These are phyloP conservation scores for Melanotaenia parkinsoni DNA, from an alignment of 2,797 vertebrate species.

Conservation along the genomic window DNA sequence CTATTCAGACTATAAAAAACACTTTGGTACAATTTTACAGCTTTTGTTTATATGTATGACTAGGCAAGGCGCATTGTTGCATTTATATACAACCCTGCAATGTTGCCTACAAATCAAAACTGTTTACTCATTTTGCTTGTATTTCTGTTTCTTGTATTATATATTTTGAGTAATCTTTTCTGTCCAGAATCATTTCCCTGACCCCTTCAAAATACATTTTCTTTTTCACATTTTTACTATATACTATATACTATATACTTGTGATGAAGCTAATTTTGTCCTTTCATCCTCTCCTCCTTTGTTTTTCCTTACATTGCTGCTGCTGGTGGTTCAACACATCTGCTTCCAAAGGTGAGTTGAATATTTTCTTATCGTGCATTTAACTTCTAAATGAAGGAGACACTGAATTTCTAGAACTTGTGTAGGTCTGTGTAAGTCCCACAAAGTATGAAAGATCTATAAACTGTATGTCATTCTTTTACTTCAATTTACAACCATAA, in stretches of 20 bases:
- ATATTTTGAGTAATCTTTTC: constrained; percentile 34
- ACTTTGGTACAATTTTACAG: constrained; percentile 51
- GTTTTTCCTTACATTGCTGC: constrained; percentile 11
- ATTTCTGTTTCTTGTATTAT: constrained; percentile 35
- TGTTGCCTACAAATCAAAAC: constrained; percentile 33
- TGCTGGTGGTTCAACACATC: constrained; percentile 48
- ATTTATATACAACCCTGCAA: constrained; percentile 42
- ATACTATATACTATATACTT: constrained; percentile 30
- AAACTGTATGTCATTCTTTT: constrained; percentile 34
- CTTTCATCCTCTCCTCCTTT: constrained; percentile 18
- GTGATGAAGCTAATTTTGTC: constrained; percentile 57
- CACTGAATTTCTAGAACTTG: constrained; percentile 16
- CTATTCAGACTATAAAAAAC: constrained; percentile 49
- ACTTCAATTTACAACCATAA: constrained; percentile 29
- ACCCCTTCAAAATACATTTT: constrained; percentile 21
- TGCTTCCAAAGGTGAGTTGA: constrained; percentile 65
- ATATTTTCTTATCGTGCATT: constrained; percentile 28
- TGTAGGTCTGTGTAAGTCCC: constrained; percentile 10
- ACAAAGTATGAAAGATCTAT: background rate
- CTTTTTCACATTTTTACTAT: constrained; percentile 30
- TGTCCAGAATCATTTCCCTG: constrained; percentile 17
- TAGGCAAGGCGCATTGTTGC: constrained; percentile 7
- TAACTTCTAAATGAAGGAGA: constrained; percentile 19
- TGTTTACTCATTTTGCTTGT: constrained; percentile 31
- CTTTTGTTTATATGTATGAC: constrained; percentile 51